Evolutionary conservation across 1,140 invertebrate genomes (phyloP), one percentile per base, ranked within the genome.

Genomic region (Drosophila eugracilis): DNA sequence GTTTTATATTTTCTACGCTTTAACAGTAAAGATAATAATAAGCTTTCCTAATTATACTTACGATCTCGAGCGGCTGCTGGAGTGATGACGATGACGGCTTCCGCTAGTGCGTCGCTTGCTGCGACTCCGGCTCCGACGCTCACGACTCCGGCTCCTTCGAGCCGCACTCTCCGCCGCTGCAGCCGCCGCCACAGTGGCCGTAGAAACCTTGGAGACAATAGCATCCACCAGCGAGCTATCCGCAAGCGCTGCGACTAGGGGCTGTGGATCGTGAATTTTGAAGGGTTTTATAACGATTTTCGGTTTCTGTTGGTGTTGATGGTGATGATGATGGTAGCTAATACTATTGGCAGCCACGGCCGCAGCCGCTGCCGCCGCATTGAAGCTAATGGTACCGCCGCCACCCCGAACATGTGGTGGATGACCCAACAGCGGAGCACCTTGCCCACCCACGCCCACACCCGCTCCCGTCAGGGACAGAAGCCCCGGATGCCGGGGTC

Each of bases 211-310:
- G 36, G 90, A 91, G 6, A 91, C 90, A 39, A 91, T 91, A 52
- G 90, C 86, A 50, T 91, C 90, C 49, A 91, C 90, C 15, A 91
- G 73, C 1, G 79, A 78, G 58, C 90, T 91, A 65, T 91, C 90
- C 9, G 89, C 85, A 5, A 91, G 72, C 1, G 90, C 90, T 26
- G 90, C 80, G 44, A 91, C 90, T 54, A 91, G 75, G 32, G 90
- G 90, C 90, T 91, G 90, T 91, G 90, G 76, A 90, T 91, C 90
- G 76, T 91, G 80, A 90, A 91, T 88, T 91, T 91, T 91, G 84
- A 91, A 91, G 47, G 90, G 90, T 84, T 91, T 91, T 75, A 91
- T 91, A 84, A 91, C 75, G 67, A 91, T 91, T 91, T 91, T 91
- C 17, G 84, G 85, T 90, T 91, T 91, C 57, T 89, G 73, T 50